phyloP scores from a whole-genome alignment of 64 coral and sea anemone genomes.

The Orbicella faveolata region DNA sequence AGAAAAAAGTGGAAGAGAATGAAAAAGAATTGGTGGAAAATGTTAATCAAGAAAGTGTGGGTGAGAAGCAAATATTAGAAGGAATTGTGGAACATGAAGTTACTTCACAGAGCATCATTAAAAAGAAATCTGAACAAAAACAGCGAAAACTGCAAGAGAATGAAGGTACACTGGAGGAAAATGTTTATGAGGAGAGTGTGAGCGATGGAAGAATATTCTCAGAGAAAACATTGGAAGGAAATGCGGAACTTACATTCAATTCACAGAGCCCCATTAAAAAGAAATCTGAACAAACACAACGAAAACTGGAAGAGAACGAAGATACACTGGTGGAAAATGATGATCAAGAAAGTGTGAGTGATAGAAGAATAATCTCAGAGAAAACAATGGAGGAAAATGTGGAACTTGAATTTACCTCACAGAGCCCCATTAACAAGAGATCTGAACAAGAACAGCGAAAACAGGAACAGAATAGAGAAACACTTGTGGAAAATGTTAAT shows the following conservation, averaged over 20 bases:
- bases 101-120: background rate
- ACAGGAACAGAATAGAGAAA: background rate
- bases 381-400: background rate
- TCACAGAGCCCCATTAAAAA: background rate
- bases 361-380: background rate
- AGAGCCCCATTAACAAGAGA: background rate
- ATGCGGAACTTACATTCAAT: background rate
- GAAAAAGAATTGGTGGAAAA: background rate
- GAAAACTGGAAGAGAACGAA: background rate
- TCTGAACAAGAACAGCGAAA: background rate
- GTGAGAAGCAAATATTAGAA: background rate
- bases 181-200: background rate
- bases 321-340: background rate
- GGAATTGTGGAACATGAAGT: background rate
- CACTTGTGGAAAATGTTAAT: background rate
- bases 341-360: background rate
- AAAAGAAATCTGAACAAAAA: background rate
- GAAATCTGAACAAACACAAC: background rate
- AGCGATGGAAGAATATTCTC: background rate
- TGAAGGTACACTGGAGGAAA: background rate
- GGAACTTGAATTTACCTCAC: background rate
- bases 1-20: background rate
- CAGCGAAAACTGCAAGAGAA: background rate
- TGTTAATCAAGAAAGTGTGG: background rate
- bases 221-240: background rate